These are phyloP conservation scores for Mimachlamys varia DNA, from an alignment of 2,888 invertebrate genomes.

Conservation along the genomic window DNA sequence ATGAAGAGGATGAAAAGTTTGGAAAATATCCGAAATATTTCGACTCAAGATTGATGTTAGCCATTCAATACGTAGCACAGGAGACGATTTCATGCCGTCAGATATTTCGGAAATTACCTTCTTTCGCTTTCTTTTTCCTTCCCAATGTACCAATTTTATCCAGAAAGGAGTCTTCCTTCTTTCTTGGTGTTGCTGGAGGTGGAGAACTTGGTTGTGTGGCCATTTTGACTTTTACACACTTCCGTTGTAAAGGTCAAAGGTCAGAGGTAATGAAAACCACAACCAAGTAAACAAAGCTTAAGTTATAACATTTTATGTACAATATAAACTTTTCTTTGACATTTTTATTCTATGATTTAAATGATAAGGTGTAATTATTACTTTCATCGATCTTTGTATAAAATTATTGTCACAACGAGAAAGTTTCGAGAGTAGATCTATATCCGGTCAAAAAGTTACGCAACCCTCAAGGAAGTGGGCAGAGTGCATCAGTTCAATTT, in stretches of 20 bases:
- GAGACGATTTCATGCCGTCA: background rate
- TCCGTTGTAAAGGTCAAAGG: constrained; percentile 27
- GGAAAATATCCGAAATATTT: constrained; percentile 36
- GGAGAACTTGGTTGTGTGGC: constrained; percentile 75
- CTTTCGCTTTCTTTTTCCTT: constrained; percentile 96
- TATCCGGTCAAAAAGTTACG: background rate
- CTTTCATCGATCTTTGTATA: background rate
- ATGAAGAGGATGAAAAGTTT: background rate
- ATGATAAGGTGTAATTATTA: background rate
- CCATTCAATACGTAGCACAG: background rate
- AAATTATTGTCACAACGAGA: background rate
- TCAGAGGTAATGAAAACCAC: background rate
- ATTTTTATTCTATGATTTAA: background rate
- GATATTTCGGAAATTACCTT: constrained; percentile 86
- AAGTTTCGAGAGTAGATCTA: background rate
- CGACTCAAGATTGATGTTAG: background rate
- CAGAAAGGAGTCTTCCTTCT: constrained; percentile 91
- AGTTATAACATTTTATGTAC: background rate
- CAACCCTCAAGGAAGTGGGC: background rate
- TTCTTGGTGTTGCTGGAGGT: constrained; percentile 72
- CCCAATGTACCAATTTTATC: constrained; percentile 96
- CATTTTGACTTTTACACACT: constrained; percentile 63
- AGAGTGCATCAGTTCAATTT: background rate
- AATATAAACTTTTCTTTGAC: background rate
- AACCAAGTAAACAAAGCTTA: background rate